phyloP scores from a whole-genome alignment of 2,888 invertebrate genomes.

The Gisinianus flammeolus region DNA sequence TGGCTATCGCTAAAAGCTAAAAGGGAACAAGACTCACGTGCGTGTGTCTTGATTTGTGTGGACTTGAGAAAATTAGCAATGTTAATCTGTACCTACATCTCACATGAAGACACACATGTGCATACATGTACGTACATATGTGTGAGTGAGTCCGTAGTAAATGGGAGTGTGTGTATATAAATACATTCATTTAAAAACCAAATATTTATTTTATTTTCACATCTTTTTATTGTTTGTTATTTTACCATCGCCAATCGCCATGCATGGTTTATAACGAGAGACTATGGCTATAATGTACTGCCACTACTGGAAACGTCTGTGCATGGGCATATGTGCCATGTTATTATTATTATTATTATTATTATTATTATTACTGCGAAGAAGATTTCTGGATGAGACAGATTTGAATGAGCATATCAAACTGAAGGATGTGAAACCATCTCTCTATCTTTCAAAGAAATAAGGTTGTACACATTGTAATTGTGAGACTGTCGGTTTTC shows the following conservation, averaged over 20 bases:
- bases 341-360: too few species aligned
- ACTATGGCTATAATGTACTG: too few species aligned
- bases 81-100: background rate
- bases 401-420: too few species aligned
- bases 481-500: background rate
- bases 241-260: too few species aligned
- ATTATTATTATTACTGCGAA: too few species aligned
- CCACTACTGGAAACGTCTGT: too few species aligned
- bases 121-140: background rate
- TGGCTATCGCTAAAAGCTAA: background rate
- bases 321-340: too few species aligned
- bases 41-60: background rate
- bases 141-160: background rate
- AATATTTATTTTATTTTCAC: background rate
- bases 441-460: too few species aligned
- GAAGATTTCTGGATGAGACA: too few species aligned
- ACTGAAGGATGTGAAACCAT: too few species aligned
- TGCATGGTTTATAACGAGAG: too few species aligned
- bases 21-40: constrained; percentile 18
- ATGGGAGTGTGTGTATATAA: background rate
- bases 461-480: background rate
- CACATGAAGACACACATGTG: background rate
- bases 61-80: background rate
- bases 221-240: background rate
- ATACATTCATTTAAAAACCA: background rate